These are phyloP conservation scores for Telmatherina bonti DNA, from an alignment of 2,797 vertebrate species.

Conservation along the genomic window DNA sequence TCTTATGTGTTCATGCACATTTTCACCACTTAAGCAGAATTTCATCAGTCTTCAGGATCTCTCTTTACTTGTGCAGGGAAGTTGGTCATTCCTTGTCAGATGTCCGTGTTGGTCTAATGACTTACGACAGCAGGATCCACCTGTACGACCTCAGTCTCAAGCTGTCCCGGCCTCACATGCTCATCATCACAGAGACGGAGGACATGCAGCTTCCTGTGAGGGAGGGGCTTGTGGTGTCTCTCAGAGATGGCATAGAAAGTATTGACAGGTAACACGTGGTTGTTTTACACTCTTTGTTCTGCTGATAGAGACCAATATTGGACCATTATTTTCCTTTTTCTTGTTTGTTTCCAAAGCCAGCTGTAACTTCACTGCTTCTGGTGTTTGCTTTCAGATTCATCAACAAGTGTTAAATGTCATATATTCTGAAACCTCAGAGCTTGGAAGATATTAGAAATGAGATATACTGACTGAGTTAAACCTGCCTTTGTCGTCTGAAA, in stretches of 20 bases:
- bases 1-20: background rate
- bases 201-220: conserved; percentile 83
- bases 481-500: too few species aligned
- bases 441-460: too few species aligned
- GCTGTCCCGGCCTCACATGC: conserved; percentile 85
- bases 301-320: too few species aligned
- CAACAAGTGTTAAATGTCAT: too few species aligned
- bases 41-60: background rate
- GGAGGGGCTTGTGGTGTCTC: conserved; percentile 83
- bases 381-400: too few species aligned
- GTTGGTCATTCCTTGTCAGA: conserved; percentile 45
- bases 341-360: too few species aligned
- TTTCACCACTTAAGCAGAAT: background rate
- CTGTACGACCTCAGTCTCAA: conserved; percentile 82
- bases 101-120: conserved; percentile 83
- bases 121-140: conserved; percentile 84
- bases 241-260: conserved; percentile 75
- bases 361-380: too few species aligned
- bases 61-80: conserved; percentile 46
- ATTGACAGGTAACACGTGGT: conserved; percentile 73
- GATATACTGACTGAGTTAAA: too few species aligned
- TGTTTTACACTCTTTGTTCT: background rate
- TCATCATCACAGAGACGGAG: conserved; percentile 81
- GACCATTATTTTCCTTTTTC: too few species aligned
- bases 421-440: too few species aligned